Evolutionary conservation across 2,888 invertebrate genomes (phyloP), one percentile per base, ranked within the genome.

Genomic region (Ischnus inquisitorius): DNA sequence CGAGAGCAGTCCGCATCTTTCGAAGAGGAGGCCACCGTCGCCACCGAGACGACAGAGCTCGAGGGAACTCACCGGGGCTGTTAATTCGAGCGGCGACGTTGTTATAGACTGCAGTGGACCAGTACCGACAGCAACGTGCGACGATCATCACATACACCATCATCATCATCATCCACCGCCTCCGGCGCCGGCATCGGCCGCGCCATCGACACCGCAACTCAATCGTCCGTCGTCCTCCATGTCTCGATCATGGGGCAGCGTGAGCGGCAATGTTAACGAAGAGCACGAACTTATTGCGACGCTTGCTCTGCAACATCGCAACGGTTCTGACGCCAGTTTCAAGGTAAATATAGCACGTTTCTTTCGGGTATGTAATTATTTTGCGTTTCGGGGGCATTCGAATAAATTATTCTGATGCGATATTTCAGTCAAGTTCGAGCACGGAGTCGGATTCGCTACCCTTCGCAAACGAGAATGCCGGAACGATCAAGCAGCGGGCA

Each of bases 391-490:
- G n/a, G 25, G 28, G 3, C 6, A 22, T 67, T 22, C 48, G 39
- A 69, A 41, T 41, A 28, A 67, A 39, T 25, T 76, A 16, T 84
- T 72, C 65, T 81, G 34, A 1, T 1, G 85, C 78, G 80, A 79
- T 87, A 76, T 94, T 94, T 51, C 95, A 97, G 97, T 98, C 98
- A 93, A 98, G 97, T 95, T 98, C 98, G 90, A 98, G 98, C 94
- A 98, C 98, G 88, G 99, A 99, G 95, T 98, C 98, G 67, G 98
- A 99, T 94, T 98, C 97, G 92, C 96, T 98, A 93, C 99, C 99
- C 54, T 99, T 99, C 94, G 99, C 99, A 88, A 99, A 99, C 93
- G 99, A 99, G 93, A 99, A 99, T 94, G 98, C 99, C 48, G 99
- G 99, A 79, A 99, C 99, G 75, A 99, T 99, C 92, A 98, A 98